Evolutionary conservation across 2,888 invertebrate species (phyloP).

Genomic region (Ormyrus labotus): DNA sequence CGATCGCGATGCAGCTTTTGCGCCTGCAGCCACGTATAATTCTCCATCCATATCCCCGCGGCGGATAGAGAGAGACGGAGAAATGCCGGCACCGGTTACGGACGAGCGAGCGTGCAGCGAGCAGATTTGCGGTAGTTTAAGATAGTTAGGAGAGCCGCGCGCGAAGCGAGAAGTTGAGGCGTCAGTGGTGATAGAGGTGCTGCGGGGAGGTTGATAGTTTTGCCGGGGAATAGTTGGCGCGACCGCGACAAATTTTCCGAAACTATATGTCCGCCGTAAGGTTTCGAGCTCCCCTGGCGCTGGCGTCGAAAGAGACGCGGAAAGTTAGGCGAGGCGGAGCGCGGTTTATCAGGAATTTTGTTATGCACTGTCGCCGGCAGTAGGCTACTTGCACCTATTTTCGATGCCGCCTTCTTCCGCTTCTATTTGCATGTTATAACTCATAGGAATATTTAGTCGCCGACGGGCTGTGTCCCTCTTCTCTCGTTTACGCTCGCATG

Average conservation of each 20-base stretch:
- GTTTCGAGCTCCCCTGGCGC: conserved; percentile 37
- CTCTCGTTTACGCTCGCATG: too few relatives aligned
- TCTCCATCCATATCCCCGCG: conserved; percentile 11
- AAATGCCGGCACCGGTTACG: conserved; percentile 28
- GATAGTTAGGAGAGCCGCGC: conserved; percentile 62
- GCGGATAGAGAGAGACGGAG: not conserved
- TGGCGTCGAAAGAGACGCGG: conserved; percentile 52
- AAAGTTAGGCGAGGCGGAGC: conserved; percentile 39
- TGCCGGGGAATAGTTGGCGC: conserved; percentile 62
- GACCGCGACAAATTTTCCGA: conserved; percentile 67
- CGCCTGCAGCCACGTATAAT: too few relatives aligned
- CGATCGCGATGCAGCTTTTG: not conserved
- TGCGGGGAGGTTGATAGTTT: conserved; percentile 8
- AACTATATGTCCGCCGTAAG: conserved; percentile 40
- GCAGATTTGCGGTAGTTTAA: conserved; percentile 62
- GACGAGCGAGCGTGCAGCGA: conserved; percentile 12
- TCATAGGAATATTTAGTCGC: conserved; percentile 23
- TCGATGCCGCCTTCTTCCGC: not conserved
- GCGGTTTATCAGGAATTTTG: conserved; percentile 59
- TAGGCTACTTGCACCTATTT: not conserved
- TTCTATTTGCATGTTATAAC: conserved; percentile 19
- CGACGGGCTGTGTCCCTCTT: too few relatives aligned
- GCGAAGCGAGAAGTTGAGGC: conserved; percentile 22
- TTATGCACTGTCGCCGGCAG: conserved; percentile 14
- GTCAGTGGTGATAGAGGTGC: not conserved